Evolutionary conservation across 2,888 invertebrate genomes (phyloP).

Genomic region (Pyrocoelia pectoralis): DNA sequence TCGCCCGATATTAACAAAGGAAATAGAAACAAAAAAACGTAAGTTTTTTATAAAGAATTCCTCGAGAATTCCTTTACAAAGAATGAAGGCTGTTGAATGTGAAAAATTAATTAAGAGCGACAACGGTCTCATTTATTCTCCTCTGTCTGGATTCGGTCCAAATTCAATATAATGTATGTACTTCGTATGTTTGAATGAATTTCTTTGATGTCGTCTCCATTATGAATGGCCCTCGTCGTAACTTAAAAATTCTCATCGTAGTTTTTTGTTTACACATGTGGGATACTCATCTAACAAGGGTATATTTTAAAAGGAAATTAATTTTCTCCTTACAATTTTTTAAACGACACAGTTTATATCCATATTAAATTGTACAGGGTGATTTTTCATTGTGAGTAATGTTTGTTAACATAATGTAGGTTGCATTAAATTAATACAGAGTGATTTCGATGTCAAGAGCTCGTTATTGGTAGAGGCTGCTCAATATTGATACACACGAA

Average conservation of each 20-base stretch:
- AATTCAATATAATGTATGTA: constrained; percentile 17
- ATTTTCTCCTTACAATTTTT: not conserved
- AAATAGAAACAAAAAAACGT: too few relatives aligned
- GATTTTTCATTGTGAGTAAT: too few relatives aligned
- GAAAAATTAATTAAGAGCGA: constrained; percentile 19
- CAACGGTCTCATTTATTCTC: constrained; percentile 23
- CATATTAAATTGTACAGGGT: too few relatives aligned
- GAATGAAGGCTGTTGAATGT: constrained; percentile 23
- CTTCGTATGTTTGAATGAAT: constrained; percentile 16
- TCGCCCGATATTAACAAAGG: not conserved
- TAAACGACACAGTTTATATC: too few relatives aligned
- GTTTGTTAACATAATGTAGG: too few relatives aligned
- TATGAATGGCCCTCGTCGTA: constrained; percentile 8
- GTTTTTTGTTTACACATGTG: not conserved
- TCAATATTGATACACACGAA: too few relatives aligned
- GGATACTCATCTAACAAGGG: not conserved
- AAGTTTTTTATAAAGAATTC: too few relatives aligned
- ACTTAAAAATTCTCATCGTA: not conserved
- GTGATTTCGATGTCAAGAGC: too few relatives aligned
- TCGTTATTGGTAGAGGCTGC: too few relatives aligned
- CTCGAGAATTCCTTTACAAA: too few relatives aligned
- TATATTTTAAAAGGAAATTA: constrained; percentile 4
- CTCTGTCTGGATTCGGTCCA: constrained; percentile 19
- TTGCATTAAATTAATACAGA: too few relatives aligned
- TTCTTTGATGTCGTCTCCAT: constrained; percentile 22